Evolutionary conservation across 1,140 invertebrate species (phyloP).

Genomic region (Ericerus pela): DNA sequence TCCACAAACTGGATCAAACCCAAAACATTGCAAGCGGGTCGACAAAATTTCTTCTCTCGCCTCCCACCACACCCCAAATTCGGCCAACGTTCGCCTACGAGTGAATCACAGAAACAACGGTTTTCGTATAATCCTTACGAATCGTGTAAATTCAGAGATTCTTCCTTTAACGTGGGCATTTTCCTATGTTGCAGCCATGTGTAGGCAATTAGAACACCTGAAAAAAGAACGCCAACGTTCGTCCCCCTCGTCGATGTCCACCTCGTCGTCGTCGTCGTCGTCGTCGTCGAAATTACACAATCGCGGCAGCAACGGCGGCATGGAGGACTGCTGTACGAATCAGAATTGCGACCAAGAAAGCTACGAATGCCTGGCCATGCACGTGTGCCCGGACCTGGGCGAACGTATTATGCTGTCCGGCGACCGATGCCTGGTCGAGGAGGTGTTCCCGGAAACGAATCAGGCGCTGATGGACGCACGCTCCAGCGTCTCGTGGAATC

Average conservation of each 20-base stretch:
- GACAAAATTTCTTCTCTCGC: no score
- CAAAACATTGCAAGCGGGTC: no score
- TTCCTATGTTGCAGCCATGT: conserved; percentile 45
- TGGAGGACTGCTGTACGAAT: conserved; percentile 11
- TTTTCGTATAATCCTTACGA: no score
- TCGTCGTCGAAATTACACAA: not conserved
- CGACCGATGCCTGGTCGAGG: conserved; percentile 59
- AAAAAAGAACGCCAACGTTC: conserved; percentile 41
- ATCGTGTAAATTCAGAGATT: no score
- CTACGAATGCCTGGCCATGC: conserved; percentile 71
- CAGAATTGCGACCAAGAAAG: conserved; percentile 32
- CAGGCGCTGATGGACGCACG: conserved; percentile 68
- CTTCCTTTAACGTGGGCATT: no score
- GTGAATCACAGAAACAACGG: no score
- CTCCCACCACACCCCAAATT: no score
- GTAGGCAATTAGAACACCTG: conserved; percentile 55
- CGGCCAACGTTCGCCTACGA: no score
- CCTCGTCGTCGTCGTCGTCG: not conserved
- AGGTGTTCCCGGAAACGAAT: conserved; percentile 74
- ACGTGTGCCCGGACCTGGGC: conserved; percentile 75
- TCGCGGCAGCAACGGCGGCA: conserved; percentile 10
- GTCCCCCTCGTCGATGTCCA: conserved; percentile 1
- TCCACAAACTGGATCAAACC: no score
- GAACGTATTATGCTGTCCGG: conserved; percentile 74
- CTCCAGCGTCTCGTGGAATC: conserved; percentile 66